A percentile compares a stretch with the other conserved stretches of the same genome.
phyloP scores from a whole-genome alignment of 2,888 invertebrate species.

The Terebella lapidaria region DNA sequence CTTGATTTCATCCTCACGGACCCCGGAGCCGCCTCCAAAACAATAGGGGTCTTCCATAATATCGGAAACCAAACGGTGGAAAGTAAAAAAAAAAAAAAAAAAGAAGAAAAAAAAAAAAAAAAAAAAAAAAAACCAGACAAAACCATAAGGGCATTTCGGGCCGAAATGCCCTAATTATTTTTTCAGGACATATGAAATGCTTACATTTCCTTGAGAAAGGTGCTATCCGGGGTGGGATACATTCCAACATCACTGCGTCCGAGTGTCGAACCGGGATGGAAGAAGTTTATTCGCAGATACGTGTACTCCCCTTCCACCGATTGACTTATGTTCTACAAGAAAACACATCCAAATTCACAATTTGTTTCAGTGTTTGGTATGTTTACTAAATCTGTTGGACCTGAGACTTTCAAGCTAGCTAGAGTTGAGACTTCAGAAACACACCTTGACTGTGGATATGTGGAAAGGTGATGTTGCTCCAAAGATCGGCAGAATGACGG shows the following conservation, averaged over 20 bases:
- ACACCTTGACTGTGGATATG: slow-evolving; percentile 88
- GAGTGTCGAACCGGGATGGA: slow-evolving; percentile 93
- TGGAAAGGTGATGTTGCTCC: slow-evolving; percentile 96
- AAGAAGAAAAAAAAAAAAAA: no score
- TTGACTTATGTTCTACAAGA: slow-evolving; percentile 79
- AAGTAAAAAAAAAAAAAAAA: no score
- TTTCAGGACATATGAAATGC: slow-evolving; percentile 55
- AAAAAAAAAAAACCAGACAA: no score
- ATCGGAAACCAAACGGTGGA: no score
- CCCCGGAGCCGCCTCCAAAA: no score
- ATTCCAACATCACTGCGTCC: slow-evolving; percentile 85
- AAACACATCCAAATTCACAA: not conserved
- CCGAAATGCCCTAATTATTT: no score
- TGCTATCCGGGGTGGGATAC: slow-evolving; percentile 91
- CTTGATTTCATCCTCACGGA: no score
- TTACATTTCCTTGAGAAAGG: slow-evolving; percentile 96
- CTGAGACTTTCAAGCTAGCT: no score
- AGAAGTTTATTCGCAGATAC: slow-evolving; percentile 94
- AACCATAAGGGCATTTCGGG: no score
- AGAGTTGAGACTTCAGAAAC: not conserved
- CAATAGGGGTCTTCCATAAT: no score
- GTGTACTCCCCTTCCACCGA: slow-evolving; percentile 99
- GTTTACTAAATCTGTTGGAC: no score
- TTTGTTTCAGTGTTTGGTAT: no score
- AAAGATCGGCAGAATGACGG: slow-evolving; percentile 95